These are phyloP conservation scores for Phocoena phocoena DNA, from an alignment of 2,113 vertebrate genomes.

Conservation along the genomic window DNA sequence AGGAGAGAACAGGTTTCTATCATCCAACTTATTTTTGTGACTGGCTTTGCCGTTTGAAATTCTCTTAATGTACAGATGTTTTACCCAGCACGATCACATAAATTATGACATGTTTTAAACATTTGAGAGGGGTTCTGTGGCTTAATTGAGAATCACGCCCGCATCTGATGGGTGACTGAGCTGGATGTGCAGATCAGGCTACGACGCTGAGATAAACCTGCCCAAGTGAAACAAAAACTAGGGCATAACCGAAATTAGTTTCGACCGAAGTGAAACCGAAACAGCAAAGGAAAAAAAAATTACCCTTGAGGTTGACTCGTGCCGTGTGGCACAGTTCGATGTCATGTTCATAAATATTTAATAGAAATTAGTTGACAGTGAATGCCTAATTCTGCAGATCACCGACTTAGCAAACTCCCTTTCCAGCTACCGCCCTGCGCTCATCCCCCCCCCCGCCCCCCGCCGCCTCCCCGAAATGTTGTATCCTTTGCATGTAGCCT, in stretches of 20 bases:
- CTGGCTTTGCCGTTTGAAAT: neutral
- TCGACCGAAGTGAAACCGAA: neutral
- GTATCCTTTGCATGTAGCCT: accelerated
- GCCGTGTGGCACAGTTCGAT: no score
- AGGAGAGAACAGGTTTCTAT: neutral
- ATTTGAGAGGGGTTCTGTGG: neutral
- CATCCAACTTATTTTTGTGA: neutral
- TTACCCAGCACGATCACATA: accelerated
- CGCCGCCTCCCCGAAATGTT: no score
- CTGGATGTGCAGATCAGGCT: neutral
- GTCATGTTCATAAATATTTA: no score
- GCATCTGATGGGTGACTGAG: neutral
- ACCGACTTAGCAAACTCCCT: neutral
- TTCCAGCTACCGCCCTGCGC: neutral
- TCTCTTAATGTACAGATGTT: neutral
- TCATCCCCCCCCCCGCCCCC: accelerated
- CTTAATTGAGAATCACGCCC: neutral
- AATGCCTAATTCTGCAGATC: no score
- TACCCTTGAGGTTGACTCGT: neutral
- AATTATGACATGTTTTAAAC: neutral
- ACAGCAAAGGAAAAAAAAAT: neutral
- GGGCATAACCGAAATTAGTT: neutral
- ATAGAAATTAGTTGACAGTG: neutral
- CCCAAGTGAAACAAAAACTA: neutral
- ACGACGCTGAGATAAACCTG: neutral